Evolutionary conservation across 2,888 invertebrate genomes (phyloP), one percentile per base, ranked within the genome.

Genomic region (Mesochorus sp.): DNA sequence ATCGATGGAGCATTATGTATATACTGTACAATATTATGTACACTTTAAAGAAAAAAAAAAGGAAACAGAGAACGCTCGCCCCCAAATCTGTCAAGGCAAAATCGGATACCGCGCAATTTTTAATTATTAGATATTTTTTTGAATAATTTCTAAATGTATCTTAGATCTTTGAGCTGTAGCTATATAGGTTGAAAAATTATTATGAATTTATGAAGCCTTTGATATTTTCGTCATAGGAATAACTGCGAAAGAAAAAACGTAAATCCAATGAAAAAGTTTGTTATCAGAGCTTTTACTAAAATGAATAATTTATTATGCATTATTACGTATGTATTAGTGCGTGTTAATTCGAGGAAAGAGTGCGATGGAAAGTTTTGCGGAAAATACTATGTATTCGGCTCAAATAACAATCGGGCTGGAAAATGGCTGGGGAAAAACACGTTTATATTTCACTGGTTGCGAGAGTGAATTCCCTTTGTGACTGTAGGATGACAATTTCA

Each of bases 401-500:
- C 80, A 85, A 84, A 87, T 87, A 86, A 86, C 86, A 87, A 87
- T 85, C 83, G 84, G 80, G 86, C 82, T 85, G 86, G 85, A 87
- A 87, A 88, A 87, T 84, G 83, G 81, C 83, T 81, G 83, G 79
- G 83, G 86, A 86, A 87, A 87, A 87, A 86, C 84, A 85, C 84
- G 87, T 86, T 87, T 85, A 87, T 88, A 87, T 88, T 88, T 88
- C 84, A 88, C 84, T 83, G 85, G 85, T 80, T 86, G 83, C 81
- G 82, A 85, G 84, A 86, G 87, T 84, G 86, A 87, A 87, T 88
- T 89, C 87, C 84, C 88, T 89, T 89, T 89, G 89, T 89, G 87
- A 87, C 86, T 86, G 86, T 84, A 83, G 85, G 84, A 90, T 88
- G 90, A 89, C 89, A 90, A 90, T 90, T 90, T 90, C 87, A 89